Conservation (phyloP, 2,113 vertebrate genomes). For the Malaclemys terrapin region DNA sequence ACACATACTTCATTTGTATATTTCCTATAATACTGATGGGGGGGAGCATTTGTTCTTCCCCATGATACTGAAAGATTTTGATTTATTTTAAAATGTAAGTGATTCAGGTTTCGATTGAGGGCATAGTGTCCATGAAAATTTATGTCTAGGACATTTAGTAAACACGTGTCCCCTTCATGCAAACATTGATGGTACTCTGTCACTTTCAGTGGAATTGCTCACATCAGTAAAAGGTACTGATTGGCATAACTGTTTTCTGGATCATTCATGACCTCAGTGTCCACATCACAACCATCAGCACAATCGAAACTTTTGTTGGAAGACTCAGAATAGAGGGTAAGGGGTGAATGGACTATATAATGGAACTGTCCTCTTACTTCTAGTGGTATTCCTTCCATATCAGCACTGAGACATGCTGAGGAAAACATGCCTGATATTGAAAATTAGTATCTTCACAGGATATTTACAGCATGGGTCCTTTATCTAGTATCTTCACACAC, state of each 20-base stretch:
- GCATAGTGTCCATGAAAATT: not conserved
- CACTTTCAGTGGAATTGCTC: not conserved
- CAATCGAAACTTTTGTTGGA: not conserved
- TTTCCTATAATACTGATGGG: not conserved
- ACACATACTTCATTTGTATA: not conserved
- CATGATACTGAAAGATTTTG: not conserved
- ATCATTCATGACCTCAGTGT: not conserved
- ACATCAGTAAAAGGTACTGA: not conserved
- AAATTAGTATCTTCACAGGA: not conserved
- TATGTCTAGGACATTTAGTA: not conserved
- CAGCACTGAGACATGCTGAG: not conserved
- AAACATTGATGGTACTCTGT: not conserved
- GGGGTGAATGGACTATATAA: not conserved
- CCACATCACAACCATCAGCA: not conserved
- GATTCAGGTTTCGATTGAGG: not conserved
- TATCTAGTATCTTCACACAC: conserved; percentile 16
- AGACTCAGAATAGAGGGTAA: not conserved
- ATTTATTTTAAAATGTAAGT: not conserved
- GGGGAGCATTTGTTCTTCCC: not conserved
- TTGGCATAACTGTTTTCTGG: not conserved
- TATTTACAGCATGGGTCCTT: not conserved
- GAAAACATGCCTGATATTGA: not conserved
- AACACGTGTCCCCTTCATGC: not conserved
- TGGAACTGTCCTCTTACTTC: not conserved
- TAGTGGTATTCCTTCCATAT: not conserved